phyloP scores from a whole-genome alignment of 2,888 invertebrate genomes.

The Hesperia comma region DNA sequence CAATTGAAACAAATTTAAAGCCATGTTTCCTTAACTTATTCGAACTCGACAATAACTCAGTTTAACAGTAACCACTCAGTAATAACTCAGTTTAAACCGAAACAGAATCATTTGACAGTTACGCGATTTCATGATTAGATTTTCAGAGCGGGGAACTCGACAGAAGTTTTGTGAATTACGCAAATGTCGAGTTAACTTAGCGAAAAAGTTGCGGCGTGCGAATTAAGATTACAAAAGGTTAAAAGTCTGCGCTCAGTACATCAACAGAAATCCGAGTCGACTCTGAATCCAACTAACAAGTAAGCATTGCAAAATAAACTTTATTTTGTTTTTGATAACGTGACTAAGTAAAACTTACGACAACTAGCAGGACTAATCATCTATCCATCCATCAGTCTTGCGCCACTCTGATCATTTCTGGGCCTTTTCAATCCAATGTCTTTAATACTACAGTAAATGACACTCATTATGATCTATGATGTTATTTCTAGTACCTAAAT shows the following conservation, averaged over 20 bases:
- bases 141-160: slow-evolving; percentile 19
- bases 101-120: slow-evolving; percentile 35
- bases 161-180: slow-evolving; percentile 42
- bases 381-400: no score
- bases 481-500: no score
- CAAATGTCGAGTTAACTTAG: slow-evolving; percentile 40
- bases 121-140: slow-evolving; percentile 24
- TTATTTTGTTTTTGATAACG: no score
- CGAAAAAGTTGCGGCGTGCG: slow-evolving; percentile 27
- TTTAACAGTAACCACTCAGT: slow-evolving; percentile 21
- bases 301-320: no score
- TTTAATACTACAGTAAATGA: no score
- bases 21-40: slow-evolving; percentile 19
- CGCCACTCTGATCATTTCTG: no score
- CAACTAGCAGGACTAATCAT: no score
- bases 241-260: neutral
- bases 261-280: no score
- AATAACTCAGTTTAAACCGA: slow-evolving; percentile 33
- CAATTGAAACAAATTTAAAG: slow-evolving; percentile 15
- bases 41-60: slow-evolving; percentile 24
- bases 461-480: no score
- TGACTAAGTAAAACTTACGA: no score
- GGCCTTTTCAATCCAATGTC: no score
- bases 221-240: slow-evolving; percentile 12
- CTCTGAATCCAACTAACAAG: no score